Base-by-base conservation (phyloP, 2,797 vertebrate genomes). In the Glossophaga mutica region DNA sequence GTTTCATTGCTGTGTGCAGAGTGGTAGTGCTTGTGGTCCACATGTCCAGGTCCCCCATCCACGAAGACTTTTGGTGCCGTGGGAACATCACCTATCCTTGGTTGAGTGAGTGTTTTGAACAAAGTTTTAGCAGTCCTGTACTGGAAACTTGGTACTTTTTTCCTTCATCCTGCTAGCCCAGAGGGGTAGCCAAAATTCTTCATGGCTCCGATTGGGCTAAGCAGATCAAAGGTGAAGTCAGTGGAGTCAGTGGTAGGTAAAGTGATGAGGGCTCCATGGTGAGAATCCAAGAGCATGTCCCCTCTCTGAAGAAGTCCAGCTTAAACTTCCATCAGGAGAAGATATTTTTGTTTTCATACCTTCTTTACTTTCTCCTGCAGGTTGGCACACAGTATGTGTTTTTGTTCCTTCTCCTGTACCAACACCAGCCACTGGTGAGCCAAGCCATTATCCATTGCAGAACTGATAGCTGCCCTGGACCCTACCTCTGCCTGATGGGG, bases 311-410 rank as follows among this genome's bases (percentile, higher is more conserved):
- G 46, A 91, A 79, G 29, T 77, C 77, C 70, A 57, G 76, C 71
- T 78, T 96, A 82, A 92, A 95, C 92, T 97, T 98, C 67, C 88
- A 90, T 48, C n/a, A 88, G 59, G 95, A 98, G 85, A 97, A 95
- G 94, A 84, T 71, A 19, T 37, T 96, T 10, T 73, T 97, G 93
- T 81, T 95, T 29, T 89, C 97, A 9, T 97, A 97, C 24, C 85
- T 98, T 78, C 90, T 94, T 22, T 96, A 97, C 32, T 96, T 97
- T n/a, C 77, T 97, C 15, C 52, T 95, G 82, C 94, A 90, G 68
- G 79, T 97, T 37, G 65, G 96, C 44, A 91, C 94, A 0, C 95
- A 97, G 96, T 22, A 95, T 37, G 24, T 85, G 34, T 97, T 98
- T 87, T 48, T 97, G 18, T 94, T 74, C 82, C 74, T 96, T 76